phyloP scores from a whole-genome alignment of 2,113 vertebrate genomes.

The Caretta caretta region DNA sequence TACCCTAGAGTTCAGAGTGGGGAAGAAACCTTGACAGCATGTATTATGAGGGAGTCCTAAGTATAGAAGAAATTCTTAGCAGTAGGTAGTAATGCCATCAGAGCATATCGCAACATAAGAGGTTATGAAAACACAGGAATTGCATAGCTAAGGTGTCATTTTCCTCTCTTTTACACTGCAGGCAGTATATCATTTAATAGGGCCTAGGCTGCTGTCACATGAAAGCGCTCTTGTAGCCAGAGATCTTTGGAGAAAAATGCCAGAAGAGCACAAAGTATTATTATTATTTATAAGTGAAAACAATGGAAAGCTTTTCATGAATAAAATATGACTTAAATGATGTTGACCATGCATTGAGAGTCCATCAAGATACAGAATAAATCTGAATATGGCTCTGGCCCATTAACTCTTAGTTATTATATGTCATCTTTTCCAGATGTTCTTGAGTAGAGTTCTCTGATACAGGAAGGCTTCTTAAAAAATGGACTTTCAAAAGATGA shows the following conservation, averaged over 20 bases:
- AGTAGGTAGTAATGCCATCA: background rate
- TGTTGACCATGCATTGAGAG: background rate
- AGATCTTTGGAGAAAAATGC: background rate
- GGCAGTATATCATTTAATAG: background rate
- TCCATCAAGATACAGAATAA: background rate
- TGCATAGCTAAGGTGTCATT: background rate
- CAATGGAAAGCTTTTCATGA: background rate
- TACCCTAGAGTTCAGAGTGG: too few species aligned
- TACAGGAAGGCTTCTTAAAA: background rate
- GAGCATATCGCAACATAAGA: slow-evolving; percentile 1
- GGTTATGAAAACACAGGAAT: background rate
- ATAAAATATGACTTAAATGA: background rate
- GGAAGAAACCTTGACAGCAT: background rate
- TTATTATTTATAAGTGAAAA: background rate
- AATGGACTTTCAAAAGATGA: background rate
- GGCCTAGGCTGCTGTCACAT: slow-evolving; percentile 7
- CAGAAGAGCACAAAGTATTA: background rate
- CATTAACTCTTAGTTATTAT: background rate
- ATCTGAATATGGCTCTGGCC: background rate
- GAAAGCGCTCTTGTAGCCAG: background rate
- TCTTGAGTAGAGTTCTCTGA: background rate
- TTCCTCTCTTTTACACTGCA: background rate
- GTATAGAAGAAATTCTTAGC: background rate
- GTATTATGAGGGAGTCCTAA: background rate
- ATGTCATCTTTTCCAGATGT: background rate